Evolutionary conservation across 1,140 invertebrate species (phyloP), one percentile per base, ranked within the genome.

Genomic region (Drosophila nigrodunni): DNA sequence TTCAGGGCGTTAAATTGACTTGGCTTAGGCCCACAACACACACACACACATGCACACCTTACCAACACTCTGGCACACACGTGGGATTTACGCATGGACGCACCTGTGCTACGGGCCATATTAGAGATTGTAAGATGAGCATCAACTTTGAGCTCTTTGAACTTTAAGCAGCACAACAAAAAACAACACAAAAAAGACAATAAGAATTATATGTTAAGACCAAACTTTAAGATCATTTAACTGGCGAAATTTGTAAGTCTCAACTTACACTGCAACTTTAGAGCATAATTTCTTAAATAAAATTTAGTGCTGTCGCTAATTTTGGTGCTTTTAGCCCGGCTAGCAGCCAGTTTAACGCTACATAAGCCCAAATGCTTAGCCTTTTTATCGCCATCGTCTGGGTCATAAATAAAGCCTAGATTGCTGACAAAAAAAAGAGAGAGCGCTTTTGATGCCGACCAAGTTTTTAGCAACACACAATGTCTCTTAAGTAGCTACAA

Each of bases 1-100:
- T 85, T 80, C 78, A 37, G 86, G 83, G 83, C 83, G 81, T 89
- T 89, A 89, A 89, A 89, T 89, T 89, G 85, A 89, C 80, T 89
- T 83, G 80, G 76, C 60, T 64, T 71, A 71, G 59, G 55, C 77
- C 73, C 67, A 62, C 54, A 78, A 74, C 43, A 35, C 15, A 21
- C 59, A 68, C 62, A 41, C 57, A 41, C 52, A 62, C 13, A 10
- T 21, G 34, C 21, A 50, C 52, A 44, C 37, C 44, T 30, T 30
- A 21, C 44, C 25, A 15, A 25, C 50, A 46, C 34, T 46, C 39
- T 25, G 13, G 34, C 60, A 35, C 69, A 72, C 70, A 73, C 70
- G 55, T 67, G 61, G 62, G 55, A 73, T 18, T 43, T 50, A 70
- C 60, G 75, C 70, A 62, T 76, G 82, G 64, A 68, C 82, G 73